Conservation (phyloP, 2,888 invertebrate genomes). For the Rotaria magnacalcarata region DNA sequence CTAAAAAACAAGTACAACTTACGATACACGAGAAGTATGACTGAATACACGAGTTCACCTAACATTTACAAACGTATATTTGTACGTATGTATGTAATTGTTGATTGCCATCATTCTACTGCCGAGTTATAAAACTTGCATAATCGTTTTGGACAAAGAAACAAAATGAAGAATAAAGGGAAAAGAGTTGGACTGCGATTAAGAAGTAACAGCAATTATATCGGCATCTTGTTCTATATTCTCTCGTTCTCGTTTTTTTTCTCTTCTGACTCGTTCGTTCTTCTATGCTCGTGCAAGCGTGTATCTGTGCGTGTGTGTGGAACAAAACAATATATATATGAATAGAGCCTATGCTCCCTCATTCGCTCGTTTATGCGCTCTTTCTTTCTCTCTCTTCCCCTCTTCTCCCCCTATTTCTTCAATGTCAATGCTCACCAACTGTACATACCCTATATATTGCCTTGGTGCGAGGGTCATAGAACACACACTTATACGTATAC, state of each 20-base stretch:
- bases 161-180: neutral
- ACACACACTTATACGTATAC: neutral
- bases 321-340: conserved; percentile 31
- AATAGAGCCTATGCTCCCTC: conserved; percentile 13
- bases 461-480: conserved; percentile 25
- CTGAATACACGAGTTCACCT: neutral
- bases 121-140: neutral
- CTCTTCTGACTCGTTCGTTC: neutral
- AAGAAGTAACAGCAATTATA: neutral
- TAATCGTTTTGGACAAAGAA: neutral
- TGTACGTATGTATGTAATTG: neutral
- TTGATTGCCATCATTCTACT: neutral
- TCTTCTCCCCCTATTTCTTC: conserved; percentile 1
- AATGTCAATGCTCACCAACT: conserved; percentile 24
- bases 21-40: neutral
- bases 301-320: conserved; percentile 18
- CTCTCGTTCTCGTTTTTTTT: neutral
- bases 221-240: neutral
- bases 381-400: neutral
- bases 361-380: conserved; percentile 3
- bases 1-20: neutral
- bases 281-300: conserved; percentile 1
- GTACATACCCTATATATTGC: neutral
- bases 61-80: neutral
- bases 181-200: conserved; percentile 7